Evolutionary conservation across 2,888 invertebrate genomes (phyloP), one percentile per base, ranked within the genome.

Genomic region (Scaptomyza cyrtandrae): DNA sequence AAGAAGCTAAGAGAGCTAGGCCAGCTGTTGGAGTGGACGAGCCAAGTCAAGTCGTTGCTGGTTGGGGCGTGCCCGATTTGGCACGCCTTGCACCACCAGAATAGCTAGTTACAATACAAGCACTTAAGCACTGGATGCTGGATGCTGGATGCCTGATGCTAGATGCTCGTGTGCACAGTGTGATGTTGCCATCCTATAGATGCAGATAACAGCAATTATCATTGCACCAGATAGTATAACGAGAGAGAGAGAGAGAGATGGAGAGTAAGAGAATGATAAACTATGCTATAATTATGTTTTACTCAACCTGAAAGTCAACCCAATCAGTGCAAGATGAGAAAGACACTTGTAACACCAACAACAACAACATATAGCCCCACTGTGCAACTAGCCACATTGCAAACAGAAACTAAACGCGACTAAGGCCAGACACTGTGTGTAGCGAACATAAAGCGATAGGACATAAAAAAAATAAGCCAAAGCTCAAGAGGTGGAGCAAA

Each of bases 71-170:
- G 77, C 61, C 61, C 83, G 29, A 55, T 62, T 65, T 73, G 85
- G 83, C 80, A 82, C 82, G 85, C 85, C 75, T 67, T 68, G 68
- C 64, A 82, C 67, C 85, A 71, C 69, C 85, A 79, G 85, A 79
- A 79, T 77, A 82, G 82, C 82, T 82, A 82, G 81, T 82, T 82
- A 77, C 82, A 77, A 77, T 63, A 63, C 71, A 71, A 71, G 83
- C 83, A 72, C 82, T 82, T 79, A 69, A 72, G 56, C 63, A 59
- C 53, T 31, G 60, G 41, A 10, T 61, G 59, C 63, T 66, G 35
- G 19, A 10, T n/a, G 19, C 35, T 13, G 16, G 44, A 13, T 60
- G 58, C 60, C 63, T 29, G 16, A 6, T 19, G 19, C n/a, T 49
- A 29, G 16, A 6, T 19, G 19, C n/a, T 49, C 19, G 3, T 7